These are phyloP conservation scores for Hemiscyllium ocellatum DNA, from an alignment of 2,113 vertebrate genomes.

Conservation along the genomic window DNA sequence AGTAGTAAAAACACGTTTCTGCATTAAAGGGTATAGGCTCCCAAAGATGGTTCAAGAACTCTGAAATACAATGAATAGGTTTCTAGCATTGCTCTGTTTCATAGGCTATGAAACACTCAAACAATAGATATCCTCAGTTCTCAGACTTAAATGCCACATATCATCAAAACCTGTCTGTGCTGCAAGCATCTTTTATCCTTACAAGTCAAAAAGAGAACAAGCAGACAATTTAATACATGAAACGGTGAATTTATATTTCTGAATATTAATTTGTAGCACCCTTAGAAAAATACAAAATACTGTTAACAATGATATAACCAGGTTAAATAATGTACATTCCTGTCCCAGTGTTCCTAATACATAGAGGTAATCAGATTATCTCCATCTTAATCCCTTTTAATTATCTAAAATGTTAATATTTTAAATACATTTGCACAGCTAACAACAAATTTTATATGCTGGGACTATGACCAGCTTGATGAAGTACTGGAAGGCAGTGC, in stretches of 20 bases:
- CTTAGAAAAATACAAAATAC: not conserved
- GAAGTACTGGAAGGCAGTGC: not conserved
- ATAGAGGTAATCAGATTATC: not conserved
- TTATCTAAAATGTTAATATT: not conserved
- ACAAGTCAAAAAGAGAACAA: not conserved
- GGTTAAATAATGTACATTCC: not conserved
- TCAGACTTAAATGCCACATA: not conserved
- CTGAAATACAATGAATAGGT: not conserved
- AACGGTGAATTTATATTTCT: not conserved
- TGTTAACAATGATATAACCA: not conserved
- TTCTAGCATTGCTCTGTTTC: not conserved
- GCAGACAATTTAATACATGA: not conserved
- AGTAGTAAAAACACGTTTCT: not conserved
- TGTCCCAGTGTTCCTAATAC: not conserved
- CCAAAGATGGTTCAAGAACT: not conserved
- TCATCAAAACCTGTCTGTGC: not conserved
- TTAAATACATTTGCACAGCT: not conserved
- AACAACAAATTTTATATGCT: not conserved
- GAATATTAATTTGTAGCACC: not conserved
- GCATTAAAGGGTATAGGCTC: not conserved
- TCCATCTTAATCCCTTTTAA: not conserved
- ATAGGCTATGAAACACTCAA: not conserved
- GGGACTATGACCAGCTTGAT: not conserved
- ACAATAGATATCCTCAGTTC: constrained; percentile 1
- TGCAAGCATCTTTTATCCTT: not conserved